Evolutionary conservation across 2,888 invertebrate species (phyloP).

Genomic region (Osmoderma eremita): DNA sequence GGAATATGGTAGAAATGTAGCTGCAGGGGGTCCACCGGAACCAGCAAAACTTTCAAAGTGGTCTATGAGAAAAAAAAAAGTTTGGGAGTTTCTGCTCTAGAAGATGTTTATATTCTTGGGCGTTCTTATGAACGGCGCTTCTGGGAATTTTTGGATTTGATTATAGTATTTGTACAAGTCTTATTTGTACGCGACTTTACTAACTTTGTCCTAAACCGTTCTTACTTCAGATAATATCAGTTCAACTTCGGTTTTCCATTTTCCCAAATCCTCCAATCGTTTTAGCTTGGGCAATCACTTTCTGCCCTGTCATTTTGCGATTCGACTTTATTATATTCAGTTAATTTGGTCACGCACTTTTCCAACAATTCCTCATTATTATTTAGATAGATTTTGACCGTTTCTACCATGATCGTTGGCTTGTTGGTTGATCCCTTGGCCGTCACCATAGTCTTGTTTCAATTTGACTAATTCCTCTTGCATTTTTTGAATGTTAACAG

Average conservation of each 20-base stretch:
- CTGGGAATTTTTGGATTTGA: conserved; percentile 67
- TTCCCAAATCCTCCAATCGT: conserved; percentile 58
- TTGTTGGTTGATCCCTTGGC: conserved; percentile 63
- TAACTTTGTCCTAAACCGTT: conserved; percentile 53
- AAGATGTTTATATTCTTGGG: background rate
- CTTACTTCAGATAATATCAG: conserved; percentile 56
- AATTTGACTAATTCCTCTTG: conserved; percentile 57
- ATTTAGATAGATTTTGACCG: conserved; percentile 63
- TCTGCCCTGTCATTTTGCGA: conserved; percentile 49
- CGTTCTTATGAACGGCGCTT: background rate
- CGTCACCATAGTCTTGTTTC: conserved; percentile 60
- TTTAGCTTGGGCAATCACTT: conserved; percentile 58
- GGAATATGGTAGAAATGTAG: too few species aligned
- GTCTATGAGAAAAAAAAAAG: too few species aligned
- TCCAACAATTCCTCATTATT: conserved; percentile 68
- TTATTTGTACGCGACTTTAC: conserved; percentile 63
- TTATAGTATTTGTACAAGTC: conserved; percentile 71
- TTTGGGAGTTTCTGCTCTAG: conserved; percentile 14
- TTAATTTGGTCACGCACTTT: conserved; percentile 69
- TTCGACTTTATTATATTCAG: conserved; percentile 61
- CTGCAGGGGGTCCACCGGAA: too few species aligned
- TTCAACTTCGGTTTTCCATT: conserved; percentile 57
- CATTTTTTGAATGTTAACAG: conserved; percentile 47
- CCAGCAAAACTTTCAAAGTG: too few species aligned
- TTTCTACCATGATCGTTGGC: conserved; percentile 63